Percentiles rank a stretch among this genome's conserved stretches.
These are phyloP conservation scores for Helicolenus hilgendorfi DNA, from an alignment of 2,797 vertebrate species.

Conservation along the genomic window DNA sequence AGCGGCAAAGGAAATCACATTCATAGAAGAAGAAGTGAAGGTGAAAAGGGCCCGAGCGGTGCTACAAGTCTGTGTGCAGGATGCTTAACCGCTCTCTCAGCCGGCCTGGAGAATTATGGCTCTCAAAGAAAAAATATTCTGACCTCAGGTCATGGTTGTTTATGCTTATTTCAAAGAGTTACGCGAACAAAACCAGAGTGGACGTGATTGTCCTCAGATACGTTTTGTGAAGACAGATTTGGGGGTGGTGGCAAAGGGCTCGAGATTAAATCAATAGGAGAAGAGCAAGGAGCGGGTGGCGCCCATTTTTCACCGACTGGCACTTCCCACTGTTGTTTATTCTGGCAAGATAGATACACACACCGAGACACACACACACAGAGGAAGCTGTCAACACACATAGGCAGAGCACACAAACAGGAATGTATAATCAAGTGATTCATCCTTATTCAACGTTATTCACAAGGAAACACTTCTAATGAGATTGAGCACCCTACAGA, in stretches of 20 bases:
- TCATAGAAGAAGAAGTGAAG: neutral
- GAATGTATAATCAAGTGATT: conserved; percentile 73
- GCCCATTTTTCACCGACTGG: conserved; percentile 65
- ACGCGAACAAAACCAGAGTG: conserved; percentile 58
- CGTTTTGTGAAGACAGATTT: conserved; percentile 76
- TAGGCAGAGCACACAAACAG: neutral
- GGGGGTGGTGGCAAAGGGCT: conserved; percentile 50
- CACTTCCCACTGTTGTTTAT: conserved; percentile 67
- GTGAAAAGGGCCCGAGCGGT: neutral
- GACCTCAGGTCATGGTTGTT: conserved; percentile 61
- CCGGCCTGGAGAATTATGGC: conserved; percentile 48
- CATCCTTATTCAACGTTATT: conserved; percentile 64
- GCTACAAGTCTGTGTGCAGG: neutral
- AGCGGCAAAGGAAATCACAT: neutral
- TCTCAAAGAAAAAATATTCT: conserved; percentile 39
- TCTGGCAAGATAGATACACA: conserved; percentile 32
- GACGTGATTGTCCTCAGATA: conserved; percentile 60
- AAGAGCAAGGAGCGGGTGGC: conserved; percentile 42
- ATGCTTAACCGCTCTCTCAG: neutral
- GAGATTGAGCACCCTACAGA: conserved; percentile 58
- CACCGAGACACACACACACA: conserved; percentile 14
- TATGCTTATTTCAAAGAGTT: conserved; percentile 65
- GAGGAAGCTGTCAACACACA: conserved; percentile 41
- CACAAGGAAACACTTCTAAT: conserved; percentile 69
- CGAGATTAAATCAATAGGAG: conserved; percentile 79